Evolutionary conservation across 2,797 vertebrate species (phyloP), one percentile per base, ranked within the genome.

Genomic region (Gambusia yucatana): DNA sequence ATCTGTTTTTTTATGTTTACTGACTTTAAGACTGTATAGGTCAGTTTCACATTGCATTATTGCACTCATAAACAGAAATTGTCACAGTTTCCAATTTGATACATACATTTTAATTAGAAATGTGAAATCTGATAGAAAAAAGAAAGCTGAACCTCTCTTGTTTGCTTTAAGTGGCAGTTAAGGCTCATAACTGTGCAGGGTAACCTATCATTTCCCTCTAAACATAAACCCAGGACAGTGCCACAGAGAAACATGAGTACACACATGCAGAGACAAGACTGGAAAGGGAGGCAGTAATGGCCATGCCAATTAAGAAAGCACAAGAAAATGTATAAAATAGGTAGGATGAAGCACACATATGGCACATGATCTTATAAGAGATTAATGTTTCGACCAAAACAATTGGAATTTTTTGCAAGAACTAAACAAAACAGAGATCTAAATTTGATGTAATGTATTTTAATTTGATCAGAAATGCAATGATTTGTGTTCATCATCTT

Each of bases 191-290:
- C 0, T 47, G 43, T 44, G 72, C 80, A 86, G 25, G 13, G 59
- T 4, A 91, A 52, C 84, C 87, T 84, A 69, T 90, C 76, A 90
- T 92, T 92, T 89, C 30, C 22, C 48, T 59, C 84, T 85, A 87
- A 87, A 87, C 81, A 77, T 77, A 88, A 89, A 85, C 84, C 80
- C 78, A 74, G 67, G 67, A 28, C 36, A 48, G 57, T 59, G 52
- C 80, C 82, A 52, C 77, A 72, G 63, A 46, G 79, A 81, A 84
- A 80, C 57, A 50, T 80, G 77, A 78, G 78, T 6, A 0, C 22
- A 71, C 76, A 84, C 61, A 77, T 57, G 50, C 17, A 20, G 0
- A 46, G 4, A 57, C 3, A 7, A 28, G 65, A 55, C 77, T 55
- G 59, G 36, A 13, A 30, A 6, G 25, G 52, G 44, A 72, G 11